Conservation (phyloP, 23 tunicate species). For the Ascidia mentula region DNA sequence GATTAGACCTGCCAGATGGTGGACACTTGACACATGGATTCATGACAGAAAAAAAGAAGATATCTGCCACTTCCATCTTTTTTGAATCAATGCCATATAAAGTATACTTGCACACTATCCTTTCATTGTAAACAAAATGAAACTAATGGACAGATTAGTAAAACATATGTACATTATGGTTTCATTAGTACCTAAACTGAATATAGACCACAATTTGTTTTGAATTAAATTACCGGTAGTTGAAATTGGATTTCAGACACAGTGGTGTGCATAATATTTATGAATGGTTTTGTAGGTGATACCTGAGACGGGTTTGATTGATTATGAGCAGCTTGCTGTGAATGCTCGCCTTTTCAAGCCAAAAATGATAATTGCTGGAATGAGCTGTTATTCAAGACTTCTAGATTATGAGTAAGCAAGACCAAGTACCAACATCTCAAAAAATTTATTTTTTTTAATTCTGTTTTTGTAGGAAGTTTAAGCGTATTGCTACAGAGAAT, state of each 20-base stretch:
- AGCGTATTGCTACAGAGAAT: slow-evolving; percentile 75
- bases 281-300: no score
- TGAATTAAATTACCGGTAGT: no score
- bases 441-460: no score
- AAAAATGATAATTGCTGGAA: slow-evolving; percentile 92
- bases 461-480: slow-evolving; percentile 42
- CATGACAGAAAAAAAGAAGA: slow-evolving; percentile 88
- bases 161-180: no score
- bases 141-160: no score
- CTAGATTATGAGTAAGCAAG: slow-evolving; percentile 83
- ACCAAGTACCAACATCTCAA: no score
- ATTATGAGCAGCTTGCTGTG: slow-evolving; percentile 86
- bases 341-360: slow-evolving; percentile 95
- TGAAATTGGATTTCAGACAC: no score
- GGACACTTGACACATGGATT: slow-evolving; percentile 99
- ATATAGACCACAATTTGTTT: no score
- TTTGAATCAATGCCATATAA: slow-evolving; percentile 99
- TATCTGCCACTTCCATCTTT: slow-evolving; percentile 97
- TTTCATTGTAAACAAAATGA: no score
- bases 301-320: slow-evolving; percentile 84
- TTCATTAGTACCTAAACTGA: no score
- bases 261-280: no score
- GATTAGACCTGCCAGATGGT: slow-evolving; percentile 98
- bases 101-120: slow-evolving; percentile 39
- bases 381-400: slow-evolving; percentile 93